Evolutionary conservation across 37 sponge, comb jelly and placozoan genomes (phyloP).

Genomic region (Crambe crambe): DNA sequence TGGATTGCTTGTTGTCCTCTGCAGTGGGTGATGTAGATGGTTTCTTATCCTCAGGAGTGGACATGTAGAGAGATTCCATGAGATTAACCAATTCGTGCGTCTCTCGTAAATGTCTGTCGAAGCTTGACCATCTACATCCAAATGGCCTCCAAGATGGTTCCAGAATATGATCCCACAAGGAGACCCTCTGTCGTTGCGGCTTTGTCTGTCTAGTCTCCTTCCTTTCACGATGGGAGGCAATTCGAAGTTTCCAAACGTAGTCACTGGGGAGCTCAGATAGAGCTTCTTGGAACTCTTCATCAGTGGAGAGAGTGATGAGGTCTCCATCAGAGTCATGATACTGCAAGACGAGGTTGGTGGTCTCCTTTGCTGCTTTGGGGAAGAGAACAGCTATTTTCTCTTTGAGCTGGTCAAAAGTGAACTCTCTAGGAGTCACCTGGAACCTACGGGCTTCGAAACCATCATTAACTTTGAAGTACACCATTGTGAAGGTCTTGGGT

Average conservation of each 20-base stretch:
- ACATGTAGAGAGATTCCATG: neutral
- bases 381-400: slow-evolving; percentile 21
- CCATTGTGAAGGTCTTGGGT: slow-evolving; percentile 38
- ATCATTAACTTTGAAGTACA: slow-evolving; percentile 34
- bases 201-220: too few species aligned
- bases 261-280: slow-evolving; percentile 9
- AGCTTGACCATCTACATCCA: neutral
- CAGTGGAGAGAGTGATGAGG: slow-evolving; percentile 40
- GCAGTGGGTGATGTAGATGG: neutral
- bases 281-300: slow-evolving; percentile 39
- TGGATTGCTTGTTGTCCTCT: neutral
- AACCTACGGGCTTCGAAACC: slow-evolving; percentile 32
- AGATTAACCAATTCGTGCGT: neutral
- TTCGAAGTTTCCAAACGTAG: slow-evolving; percentile 7
- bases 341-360: slow-evolving; percentile 6
- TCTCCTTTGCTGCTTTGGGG: neutral
- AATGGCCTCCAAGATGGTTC: slow-evolving; percentile 7
- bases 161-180: neutral
- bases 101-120: neutral
- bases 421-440: neutral
- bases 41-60: neutral
- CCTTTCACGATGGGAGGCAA: neutral
- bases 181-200: neutral
- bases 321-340: slow-evolving; percentile 48
- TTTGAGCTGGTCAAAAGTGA: slow-evolving; percentile 30